Base-by-base conservation (phyloP, 2,888 invertebrate genomes). In the Sarcophaga rosellei region DNA sequence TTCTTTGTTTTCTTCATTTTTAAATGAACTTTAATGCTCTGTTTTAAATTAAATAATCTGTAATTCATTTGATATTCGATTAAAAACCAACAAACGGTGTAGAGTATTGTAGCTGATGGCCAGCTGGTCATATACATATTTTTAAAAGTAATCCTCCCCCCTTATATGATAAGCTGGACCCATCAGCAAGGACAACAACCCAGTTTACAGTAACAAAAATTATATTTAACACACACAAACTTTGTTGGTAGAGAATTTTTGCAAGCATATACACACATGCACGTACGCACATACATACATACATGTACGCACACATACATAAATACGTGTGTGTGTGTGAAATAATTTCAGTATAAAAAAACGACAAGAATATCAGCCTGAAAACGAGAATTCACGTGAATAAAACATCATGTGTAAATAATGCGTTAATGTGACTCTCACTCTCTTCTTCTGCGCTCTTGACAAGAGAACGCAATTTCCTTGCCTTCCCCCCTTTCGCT, bases 391-490 rank as follows among this genome's bases (percentile, higher is more conserved):
- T 69, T 66, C 79, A 57, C 65, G 65, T 81, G 61, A 63, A 78
- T 77, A 62, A 81, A 84, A 81, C 23, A 78, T 78, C 81, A 84
- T 84, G 86, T 81, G 84, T 81, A 86, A 86, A 84, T 86, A 86
- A 81, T 86, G 84, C 84, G 84, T 86, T 86, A 84, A 86, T 86
- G 70, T 81, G 74, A 73, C 61, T 75, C 65, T 74, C 81, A 74
- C 35, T 35, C 35, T 35, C 35, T 35, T 35, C 35, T 35, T 35
- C 25, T 25, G 2, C 8, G 35, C 35, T 35, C 35, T 35, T 35
- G 4, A 4, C 47, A 15, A 4, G 47, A 47, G 47, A 17, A 53
- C 17, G 15, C 17, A 12, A 4, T 17, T 17, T 53, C 53, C 53
- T 53, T 17, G 12, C 53, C 17, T 17, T 53, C 17, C 4, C 53